These are phyloP conservation scores for Pangasius sanitwongsei DNA, from an alignment of 2,797 vertebrate species.

Conservation along the genomic window DNA sequence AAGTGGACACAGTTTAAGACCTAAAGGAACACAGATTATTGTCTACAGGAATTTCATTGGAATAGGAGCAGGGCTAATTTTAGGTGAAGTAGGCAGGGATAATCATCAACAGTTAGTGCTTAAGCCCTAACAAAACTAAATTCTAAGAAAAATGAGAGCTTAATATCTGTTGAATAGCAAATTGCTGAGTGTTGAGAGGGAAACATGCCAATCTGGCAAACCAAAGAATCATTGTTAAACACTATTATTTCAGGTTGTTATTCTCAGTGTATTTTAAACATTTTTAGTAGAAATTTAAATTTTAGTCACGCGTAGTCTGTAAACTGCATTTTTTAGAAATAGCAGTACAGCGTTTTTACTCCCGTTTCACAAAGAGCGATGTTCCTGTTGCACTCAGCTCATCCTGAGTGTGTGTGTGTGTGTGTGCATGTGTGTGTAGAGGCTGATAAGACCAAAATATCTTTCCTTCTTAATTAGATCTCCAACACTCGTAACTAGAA, in stretches of 20 bases:
- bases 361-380: neutral
- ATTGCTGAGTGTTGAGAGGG: neutral
- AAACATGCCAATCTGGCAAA: neutral
- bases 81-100: neutral
- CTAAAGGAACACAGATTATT: neutral
- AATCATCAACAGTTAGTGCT: neutral
- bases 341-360: neutral
- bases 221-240: neutral
- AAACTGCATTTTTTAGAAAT: neutral
- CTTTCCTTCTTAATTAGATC: constrained; percentile 46
- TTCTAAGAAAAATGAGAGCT: neutral
- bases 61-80: neutral
- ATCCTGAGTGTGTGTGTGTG: constrained; percentile 21
- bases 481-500: neutral
- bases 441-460: constrained; percentile 27
- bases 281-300: neutral
- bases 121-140: neutral
- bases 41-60: too few species aligned
- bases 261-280: neutral
- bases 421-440: constrained; percentile 29
- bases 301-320: neutral
- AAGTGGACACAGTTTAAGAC: neutral
- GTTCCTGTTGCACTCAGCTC: neutral
- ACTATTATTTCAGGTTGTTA: neutral
- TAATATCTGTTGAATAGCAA: neutral